Conservation (phyloP, 2,797 vertebrate genomes). For the Euthynnus affinis region DNA sequence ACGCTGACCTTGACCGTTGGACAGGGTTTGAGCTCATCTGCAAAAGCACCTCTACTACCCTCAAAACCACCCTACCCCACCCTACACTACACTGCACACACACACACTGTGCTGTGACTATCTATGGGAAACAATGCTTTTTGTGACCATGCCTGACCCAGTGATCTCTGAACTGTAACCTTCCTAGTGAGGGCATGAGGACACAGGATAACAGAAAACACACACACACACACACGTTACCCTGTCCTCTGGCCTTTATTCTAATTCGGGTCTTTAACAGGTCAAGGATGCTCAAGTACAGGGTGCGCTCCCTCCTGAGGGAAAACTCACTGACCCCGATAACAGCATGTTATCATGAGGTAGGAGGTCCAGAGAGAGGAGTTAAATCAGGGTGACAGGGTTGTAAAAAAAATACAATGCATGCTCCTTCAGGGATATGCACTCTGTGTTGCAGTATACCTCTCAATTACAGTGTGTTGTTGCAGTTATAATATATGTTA, state of each 20-base stretch:
- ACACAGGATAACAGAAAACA: slow-evolving; percentile 23
- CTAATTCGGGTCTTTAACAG: slow-evolving; percentile 22
- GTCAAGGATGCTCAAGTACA: slow-evolving; percentile 54
- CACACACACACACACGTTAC: slow-evolving; percentile 7
- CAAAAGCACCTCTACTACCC: slow-evolving; percentile 40
- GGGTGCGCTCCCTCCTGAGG: slow-evolving; percentile 5
- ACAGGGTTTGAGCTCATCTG: slow-evolving; percentile 58
- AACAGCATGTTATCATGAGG: slow-evolving; percentile 3
- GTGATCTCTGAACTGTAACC: slow-evolving; percentile 18
- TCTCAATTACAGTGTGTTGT: neutral
- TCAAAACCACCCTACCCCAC: neutral
- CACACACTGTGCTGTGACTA: neutral
- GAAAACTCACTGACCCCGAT: slow-evolving; percentile 28
- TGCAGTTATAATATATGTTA: neutral
- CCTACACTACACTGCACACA: neutral
- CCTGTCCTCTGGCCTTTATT: slow-evolving; percentile 6
- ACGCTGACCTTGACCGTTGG: slow-evolving; percentile 57
- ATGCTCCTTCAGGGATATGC: neutral
- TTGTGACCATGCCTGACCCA: slow-evolving; percentile 13
- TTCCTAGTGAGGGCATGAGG: slow-evolving; percentile 26
- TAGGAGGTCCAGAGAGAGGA: neutral
- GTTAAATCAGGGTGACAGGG: neutral
- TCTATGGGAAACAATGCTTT: slow-evolving; percentile 27
- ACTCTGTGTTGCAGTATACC: neutral
- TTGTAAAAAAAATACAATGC: neutral